Base-by-base conservation (phyloP, 2,797 vertebrate species). In the Pogoniulus pusillus region DNA sequence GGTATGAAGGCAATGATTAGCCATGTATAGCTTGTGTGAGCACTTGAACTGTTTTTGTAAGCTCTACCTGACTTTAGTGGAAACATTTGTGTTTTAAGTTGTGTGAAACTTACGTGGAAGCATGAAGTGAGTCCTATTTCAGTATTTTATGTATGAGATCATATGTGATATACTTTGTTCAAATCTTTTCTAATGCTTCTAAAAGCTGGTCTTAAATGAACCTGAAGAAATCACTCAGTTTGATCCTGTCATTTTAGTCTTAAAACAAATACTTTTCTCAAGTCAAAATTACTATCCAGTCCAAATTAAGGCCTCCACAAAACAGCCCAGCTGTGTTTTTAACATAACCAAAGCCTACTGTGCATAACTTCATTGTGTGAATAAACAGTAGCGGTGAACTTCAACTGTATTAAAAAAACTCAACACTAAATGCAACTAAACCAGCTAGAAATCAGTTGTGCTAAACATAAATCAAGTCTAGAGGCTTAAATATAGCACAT, bases 261-360 rank as follows among this genome's bases (percentile, higher is more conserved):
- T 74, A 88, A 35, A 86, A 68, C 76, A 62, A 81, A 94, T 73
- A 85, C 41, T 81, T 85, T 55, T 81, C 18, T 75, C 34, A 70
- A 81, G 32, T 47, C 62, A 45, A 41, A 74, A 63, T 60, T 74
- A 82, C 77, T 93, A 92, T 22, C 24, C 85, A 70, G 51, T 63
- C 22, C 64, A 43, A 73, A 41, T 76, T 89, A 49, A 9, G 68
- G 78, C 73, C 65, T 90, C 82, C 54, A 70, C 53, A n/a, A 91
- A 85, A 74, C 24, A 75, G 45, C 13, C 64, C 45, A 87, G 41
- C 64, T 88, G 30, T 26, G 49, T 45, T 92, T 92, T 90, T 90
- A 92, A 84, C 26, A 81, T 73, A 75, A 87, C 17, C 39, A 76
- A 69, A 82, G 35, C 13, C n/a, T 34, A 43, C 11, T 32, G 8